Evolutionary conservation across 2,797 vertebrate genomes (phyloP), one percentile per base, ranked within the genome.

Genomic region (Chaetophractus vellerosus): DNA sequence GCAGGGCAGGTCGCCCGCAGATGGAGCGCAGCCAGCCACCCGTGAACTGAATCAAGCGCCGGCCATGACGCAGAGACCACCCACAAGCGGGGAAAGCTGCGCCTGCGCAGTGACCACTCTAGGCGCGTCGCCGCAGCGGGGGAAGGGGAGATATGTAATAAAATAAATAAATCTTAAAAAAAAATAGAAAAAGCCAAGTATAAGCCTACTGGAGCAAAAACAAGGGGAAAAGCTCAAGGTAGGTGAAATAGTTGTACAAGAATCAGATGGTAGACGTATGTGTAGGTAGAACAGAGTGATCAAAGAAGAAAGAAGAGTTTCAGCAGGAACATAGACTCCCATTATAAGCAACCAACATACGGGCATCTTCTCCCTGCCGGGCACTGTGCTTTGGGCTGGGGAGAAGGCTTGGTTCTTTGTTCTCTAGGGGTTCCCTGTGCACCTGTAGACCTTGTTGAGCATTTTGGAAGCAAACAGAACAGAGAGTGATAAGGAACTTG

Each of bases 121-220:
- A n/a, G n/a, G n/a, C n/a, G n/a, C n/a, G n/a, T n/a, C n/a, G n/a
- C n/a, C n/a, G n/a, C n/a, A n/a, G n/a, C n/a, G n/a, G n/a, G n/a
- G n/a, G n/a, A n/a, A n/a, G n/a, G n/a, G n/a, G n/a, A n/a, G n/a
- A n/a, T n/a, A n/a, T n/a, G n/a, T n/a, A n/a, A n/a, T n/a, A n/a
- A n/a, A n/a, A n/a, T n/a, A n/a, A n/a, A n/a, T n/a, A n/a, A n/a
- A n/a, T n/a, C n/a, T n/a, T n/a, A n/a, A n/a, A n/a, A n/a, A n/a
- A n/a, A n/a, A n/a, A 63, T 52, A 79, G 4, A 9, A 68, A 78
- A 84, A 89, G 9, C n/a, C 89, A 83, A 64, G 63, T 50, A 19
- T 82, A 78, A 88, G 68, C 52, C 71, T 76, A 26, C 3, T 45
- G 26, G 24, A 87, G 9, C 91, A 28, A 76, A 89, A 79, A 93